Conservation (phyloP, 1,140 invertebrate genomes). For the Babylonia areolata region DNA sequence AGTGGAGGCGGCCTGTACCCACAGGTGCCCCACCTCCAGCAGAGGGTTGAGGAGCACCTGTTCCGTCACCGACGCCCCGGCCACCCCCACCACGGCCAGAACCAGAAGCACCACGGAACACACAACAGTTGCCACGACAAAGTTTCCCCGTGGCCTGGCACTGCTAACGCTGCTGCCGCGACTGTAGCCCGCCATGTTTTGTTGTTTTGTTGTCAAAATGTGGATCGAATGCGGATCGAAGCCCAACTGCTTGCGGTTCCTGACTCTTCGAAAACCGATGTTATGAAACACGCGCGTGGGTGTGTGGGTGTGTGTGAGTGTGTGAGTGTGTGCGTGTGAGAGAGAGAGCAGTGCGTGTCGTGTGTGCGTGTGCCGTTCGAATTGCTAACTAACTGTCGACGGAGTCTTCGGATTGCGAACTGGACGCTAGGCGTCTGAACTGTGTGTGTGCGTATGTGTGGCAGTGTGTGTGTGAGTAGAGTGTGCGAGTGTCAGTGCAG, state of each 20-base stretch:
- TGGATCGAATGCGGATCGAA: neutral
- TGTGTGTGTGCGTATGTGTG: too few species aligned
- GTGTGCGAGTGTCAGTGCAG: too few species aligned
- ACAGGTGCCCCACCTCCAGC: conserved; percentile 63
- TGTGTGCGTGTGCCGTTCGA: too few species aligned
- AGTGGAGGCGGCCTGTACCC: conserved; percentile 53
- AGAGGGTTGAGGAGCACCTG: conserved; percentile 55
- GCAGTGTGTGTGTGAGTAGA: too few species aligned
- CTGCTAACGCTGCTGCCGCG: neutral
- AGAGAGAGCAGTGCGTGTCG: neutral
- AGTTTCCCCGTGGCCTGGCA: neutral
- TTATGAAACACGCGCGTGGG: neutral
- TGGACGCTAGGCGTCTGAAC: too few species aligned
- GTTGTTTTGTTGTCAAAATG: neutral
- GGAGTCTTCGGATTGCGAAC: neutral
- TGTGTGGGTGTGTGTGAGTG: too few species aligned
- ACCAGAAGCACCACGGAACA: conserved; percentile 48
- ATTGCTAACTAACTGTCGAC: neutral
- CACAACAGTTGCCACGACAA: neutral
- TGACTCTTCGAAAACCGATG: neutral
- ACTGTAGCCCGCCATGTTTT: neutral
- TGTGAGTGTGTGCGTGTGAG: too few species aligned
- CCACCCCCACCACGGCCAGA: conserved; percentile 48
- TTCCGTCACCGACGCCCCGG: conserved; percentile 50
- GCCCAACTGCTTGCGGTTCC: neutral